These are phyloP conservation scores for Cathartes aura DNA, from an alignment of 2,113 vertebrate genomes.

Conservation along the genomic window DNA sequence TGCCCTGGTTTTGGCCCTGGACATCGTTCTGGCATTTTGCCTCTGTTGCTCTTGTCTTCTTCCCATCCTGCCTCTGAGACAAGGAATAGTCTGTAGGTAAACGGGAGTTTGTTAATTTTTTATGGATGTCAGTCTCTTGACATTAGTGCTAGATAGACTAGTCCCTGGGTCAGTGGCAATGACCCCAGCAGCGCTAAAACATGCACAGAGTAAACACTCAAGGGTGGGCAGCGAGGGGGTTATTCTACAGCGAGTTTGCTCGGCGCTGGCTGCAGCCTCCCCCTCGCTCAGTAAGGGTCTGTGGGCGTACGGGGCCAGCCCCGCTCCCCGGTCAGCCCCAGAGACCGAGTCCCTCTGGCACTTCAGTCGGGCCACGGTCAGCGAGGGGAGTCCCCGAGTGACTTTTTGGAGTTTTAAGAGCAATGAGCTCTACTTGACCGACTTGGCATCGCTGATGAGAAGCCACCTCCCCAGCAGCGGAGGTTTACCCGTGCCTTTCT, in stretches of 20 bases:
- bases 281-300: background rate
- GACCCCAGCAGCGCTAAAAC: conserved; percentile 40
- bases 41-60: background rate
- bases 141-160: background rate
- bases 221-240: background rate
- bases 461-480: background rate
- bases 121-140: conserved; percentile 26
- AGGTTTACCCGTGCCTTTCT: background rate
- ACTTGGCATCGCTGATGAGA: background rate
- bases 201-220: conserved; percentile 45
- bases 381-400: fast-evolving
- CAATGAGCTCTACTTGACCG: fast-evolving
- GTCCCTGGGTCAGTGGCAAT: conserved; percentile 15
- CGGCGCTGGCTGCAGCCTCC: background rate
- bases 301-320: fast-evolving
- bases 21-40: background rate
- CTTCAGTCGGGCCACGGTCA: fast-evolving
- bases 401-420: background rate
- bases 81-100: background rate
- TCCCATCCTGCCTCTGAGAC: background rate
- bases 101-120: conserved; percentile 7
- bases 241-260: background rate
- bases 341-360: too few relatives aligned
- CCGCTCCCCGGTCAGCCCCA: background rate
- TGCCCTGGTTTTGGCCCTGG: background rate